These are phyloP conservation scores for Rhadina sibilatrix DNA, from an alignment of 2,113 vertebrate genomes.

Conservation along the genomic window DNA sequence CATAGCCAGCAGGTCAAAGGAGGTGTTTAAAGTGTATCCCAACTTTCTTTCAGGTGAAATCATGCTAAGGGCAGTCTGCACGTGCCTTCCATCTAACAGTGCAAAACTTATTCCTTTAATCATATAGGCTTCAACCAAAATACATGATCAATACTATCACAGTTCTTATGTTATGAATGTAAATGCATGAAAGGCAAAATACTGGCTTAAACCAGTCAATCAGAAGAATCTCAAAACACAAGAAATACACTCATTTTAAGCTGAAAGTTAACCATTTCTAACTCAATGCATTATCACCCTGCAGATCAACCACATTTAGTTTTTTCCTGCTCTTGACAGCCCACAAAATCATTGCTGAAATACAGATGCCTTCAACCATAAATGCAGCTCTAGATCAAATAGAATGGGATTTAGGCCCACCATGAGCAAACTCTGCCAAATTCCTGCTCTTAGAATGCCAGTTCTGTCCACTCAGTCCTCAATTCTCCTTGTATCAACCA, in stretches of 20 bases:
- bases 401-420: background rate
- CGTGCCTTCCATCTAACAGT: background rate
- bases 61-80: background rate
- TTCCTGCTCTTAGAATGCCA: background rate
- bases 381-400: background rate
- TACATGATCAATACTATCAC: background rate
- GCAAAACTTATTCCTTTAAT: background rate
- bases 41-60: background rate
- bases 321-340: background rate
- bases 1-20: fast-evolving
- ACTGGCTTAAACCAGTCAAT: background rate
- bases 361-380: background rate
- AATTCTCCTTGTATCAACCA: background rate
- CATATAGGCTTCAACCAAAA: background rate
- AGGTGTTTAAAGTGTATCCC: background rate
- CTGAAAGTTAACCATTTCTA: background rate
- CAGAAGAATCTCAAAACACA: background rate
- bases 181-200: background rate
- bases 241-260: background rate
- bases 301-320: background rate
- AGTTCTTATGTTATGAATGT: background rate
- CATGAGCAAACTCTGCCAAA: background rate
- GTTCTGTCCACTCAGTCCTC: background rate
- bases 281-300: background rate
- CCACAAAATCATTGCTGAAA: background rate